A percentile compares a stretch with the other conserved stretches of the same genome.
phyloP scores from a whole-genome alignment of 2,888 invertebrate species.

The Rhingia campestris region DNA sequence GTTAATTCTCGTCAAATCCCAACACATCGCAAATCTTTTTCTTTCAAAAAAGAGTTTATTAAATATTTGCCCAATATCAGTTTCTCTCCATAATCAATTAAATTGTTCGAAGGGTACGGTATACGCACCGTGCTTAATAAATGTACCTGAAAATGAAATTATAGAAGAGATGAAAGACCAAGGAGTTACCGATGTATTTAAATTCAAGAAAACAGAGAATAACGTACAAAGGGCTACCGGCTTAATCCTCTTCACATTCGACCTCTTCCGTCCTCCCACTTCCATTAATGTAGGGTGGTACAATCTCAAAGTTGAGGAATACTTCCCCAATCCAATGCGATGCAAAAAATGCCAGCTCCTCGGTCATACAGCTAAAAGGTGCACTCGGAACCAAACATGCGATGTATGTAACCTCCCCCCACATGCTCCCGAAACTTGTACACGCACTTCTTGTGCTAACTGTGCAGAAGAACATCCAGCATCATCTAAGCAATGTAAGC shows the following conservation, averaged over 20 bases:
- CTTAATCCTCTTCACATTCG: conserved; percentile 38
- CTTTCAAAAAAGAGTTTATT: no score
- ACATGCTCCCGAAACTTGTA: conserved; percentile 1
- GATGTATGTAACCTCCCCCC: conserved; percentile 7
- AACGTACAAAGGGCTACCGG: conserved; percentile 13
- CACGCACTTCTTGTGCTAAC: conserved; percentile 15
- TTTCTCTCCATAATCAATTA: conserved; percentile 2
- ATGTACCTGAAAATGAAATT: conserved; percentile 32
- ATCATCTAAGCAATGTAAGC: conserved; percentile 9
- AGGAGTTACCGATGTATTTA: conserved; percentile 37
- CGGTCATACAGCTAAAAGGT: conserved; percentile 17
- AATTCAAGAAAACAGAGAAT: conserved; percentile 19
- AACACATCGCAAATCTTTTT: no score
- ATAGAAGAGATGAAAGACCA: conserved; percentile 37
- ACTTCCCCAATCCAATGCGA: conserved; percentile 31
- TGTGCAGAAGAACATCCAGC: conserved; percentile 13
- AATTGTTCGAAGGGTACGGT: conserved; percentile 19
- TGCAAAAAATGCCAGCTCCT: no score
- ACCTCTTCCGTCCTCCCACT: conserved; percentile 31
- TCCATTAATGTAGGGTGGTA: conserved; percentile 30
- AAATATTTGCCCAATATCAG: no score
- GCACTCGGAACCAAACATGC: conserved; percentile 7
- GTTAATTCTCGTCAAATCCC: no score
- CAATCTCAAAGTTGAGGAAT: conserved; percentile 19
- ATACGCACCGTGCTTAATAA: conserved; percentile 34